Conservation (phyloP, 2,113 vertebrate genomes). For the Scortum barcoo region DNA sequence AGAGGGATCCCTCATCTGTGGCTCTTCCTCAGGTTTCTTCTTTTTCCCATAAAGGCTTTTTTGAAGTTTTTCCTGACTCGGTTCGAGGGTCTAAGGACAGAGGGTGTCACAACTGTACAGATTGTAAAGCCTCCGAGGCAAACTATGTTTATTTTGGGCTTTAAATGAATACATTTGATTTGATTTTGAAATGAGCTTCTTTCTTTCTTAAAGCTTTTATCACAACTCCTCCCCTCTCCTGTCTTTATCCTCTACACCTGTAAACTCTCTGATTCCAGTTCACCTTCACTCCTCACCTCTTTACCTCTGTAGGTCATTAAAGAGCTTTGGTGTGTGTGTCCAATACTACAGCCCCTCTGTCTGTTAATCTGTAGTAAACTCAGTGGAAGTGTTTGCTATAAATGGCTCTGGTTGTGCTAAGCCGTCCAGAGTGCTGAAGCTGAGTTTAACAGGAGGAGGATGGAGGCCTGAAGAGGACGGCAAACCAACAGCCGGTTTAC, state of each 20-base stretch:
- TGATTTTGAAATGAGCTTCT: not conserved
- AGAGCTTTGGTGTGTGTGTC: not conserved
- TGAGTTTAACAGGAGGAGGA: not conserved
- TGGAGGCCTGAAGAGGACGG: constrained; percentile 3
- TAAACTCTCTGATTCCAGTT: constrained; percentile 30
- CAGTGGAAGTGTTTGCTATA: not conserved
- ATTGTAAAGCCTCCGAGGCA: no score
- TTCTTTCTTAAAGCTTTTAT: constrained; percentile 5
- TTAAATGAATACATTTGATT: no score
- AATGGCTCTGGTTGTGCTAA: constrained; percentile 29
- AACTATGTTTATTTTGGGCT: no score
- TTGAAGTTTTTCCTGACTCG: no score
- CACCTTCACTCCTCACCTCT: constrained; percentile 39
- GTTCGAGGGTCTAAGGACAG: no score
- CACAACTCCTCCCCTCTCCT: constrained; percentile 1
- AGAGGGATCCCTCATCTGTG: no score
- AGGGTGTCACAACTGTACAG: no score
- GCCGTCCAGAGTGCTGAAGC: not conserved
- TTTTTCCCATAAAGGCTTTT: no score
- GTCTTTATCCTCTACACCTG: not conserved
- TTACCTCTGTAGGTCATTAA: constrained; percentile 11
- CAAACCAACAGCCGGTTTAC: not conserved
- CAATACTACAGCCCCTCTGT: not conserved
- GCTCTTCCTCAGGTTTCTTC: no score
- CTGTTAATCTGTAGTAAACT: constrained; percentile 20